Conservation (phyloP, 2,113 vertebrate genomes). For the Peromyscus leucopus region DNA sequence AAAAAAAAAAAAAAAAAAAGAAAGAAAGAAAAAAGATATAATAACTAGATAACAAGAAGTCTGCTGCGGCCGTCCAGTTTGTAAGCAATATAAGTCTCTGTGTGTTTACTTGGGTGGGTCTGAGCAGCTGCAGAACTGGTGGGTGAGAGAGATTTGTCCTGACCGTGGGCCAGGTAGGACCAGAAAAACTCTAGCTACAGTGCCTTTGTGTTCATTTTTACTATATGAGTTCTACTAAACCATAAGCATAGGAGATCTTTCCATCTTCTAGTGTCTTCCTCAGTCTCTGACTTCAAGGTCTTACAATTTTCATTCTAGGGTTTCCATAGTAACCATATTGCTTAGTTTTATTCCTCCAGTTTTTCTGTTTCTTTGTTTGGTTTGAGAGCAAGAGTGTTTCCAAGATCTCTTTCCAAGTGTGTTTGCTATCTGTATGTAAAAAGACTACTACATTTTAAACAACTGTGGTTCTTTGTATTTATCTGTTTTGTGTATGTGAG, state of each 20-base stretch:
- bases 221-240: neutral
- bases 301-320: neutral
- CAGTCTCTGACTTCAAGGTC: neutral
- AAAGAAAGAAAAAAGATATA: no score
- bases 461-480: neutral
- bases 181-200: no score
- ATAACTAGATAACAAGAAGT: no score
- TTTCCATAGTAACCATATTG: neutral
- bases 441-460: neutral
- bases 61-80: no score
- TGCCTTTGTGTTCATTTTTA: neutral
- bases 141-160: no score
- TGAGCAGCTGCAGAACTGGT: no score
- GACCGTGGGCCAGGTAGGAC: no score
- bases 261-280: neutral
- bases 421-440: neutral
- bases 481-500: neutral
- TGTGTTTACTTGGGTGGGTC: no score
- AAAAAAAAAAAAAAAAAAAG: no score
- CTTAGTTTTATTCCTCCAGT: neutral
- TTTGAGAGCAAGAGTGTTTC: neutral
- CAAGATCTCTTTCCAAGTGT: neutral
- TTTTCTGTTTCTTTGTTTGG: neutral
- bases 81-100: no score
- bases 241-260: neutral